Conservation (phyloP, 1,140 invertebrate genomes). For the Penaeus japonicus region DNA sequence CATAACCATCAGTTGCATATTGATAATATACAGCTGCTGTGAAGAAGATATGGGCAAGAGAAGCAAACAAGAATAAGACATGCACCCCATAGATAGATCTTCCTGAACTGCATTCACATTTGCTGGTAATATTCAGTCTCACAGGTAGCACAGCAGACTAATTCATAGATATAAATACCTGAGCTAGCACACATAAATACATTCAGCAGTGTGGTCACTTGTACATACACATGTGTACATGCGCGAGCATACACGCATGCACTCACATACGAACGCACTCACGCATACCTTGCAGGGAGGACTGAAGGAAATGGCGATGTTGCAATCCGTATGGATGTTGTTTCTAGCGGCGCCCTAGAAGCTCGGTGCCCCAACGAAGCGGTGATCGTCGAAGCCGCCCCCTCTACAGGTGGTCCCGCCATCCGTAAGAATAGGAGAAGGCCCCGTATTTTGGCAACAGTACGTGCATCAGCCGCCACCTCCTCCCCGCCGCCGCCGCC, state of each 20-base stretch:
- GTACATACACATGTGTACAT: background rate
- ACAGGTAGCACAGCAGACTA: no score
- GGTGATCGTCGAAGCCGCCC: background rate
- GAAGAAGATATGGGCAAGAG: background rate
- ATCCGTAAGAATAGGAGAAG: conserved; percentile 51
- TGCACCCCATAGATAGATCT: background rate
- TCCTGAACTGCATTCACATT: no score
- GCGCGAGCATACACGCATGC: background rate
- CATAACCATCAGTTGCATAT: no score
- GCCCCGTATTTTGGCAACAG: conserved; percentile 51
- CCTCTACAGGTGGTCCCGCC: conserved; percentile 50
- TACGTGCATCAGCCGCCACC: conserved; percentile 34
- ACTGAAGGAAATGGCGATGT: no score
- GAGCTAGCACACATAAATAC: background rate
- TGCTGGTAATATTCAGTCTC: no score
- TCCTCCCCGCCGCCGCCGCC: conserved; percentile 18
- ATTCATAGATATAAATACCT: no score
- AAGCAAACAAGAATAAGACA: background rate
- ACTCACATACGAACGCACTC: background rate
- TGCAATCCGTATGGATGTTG: no score
- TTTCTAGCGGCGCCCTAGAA: no score
- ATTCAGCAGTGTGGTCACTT: background rate
- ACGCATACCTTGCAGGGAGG: background rate
- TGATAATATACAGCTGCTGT: no score
- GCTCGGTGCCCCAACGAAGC: no score